Percentiles rank a stretch among this genome's conserved stretches.
Evolutionary conservation across 2,888 invertebrate genomes (phyloP).

Genomic region (Sycophila texana): DNA sequence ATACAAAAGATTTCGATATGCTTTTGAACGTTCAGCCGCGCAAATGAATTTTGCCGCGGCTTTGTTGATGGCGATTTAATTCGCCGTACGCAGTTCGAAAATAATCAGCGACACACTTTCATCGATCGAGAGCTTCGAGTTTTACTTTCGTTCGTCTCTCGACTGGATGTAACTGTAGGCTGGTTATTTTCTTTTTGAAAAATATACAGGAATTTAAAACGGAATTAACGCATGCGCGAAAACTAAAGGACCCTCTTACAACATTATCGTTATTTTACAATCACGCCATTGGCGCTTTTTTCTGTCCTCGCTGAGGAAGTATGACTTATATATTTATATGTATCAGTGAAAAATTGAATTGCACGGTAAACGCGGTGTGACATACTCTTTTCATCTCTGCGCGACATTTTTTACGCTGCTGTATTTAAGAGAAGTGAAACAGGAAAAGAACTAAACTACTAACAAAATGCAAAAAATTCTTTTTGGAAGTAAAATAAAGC

Average conservation of each 20-base stretch:
- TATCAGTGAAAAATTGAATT: constrained; percentile 49
- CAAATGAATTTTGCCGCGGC: constrained; percentile 17
- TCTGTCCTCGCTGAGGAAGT: constrained; percentile 8
- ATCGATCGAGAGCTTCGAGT: background rate
- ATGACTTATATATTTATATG: constrained; percentile 10
- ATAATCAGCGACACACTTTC: constrained; percentile 16
- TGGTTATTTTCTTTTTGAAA: background rate
- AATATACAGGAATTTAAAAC: constrained; percentile 27
- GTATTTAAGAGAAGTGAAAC: constrained; percentile 1
- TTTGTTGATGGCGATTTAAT: constrained; percentile 13
- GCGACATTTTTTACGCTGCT: constrained; percentile 1
- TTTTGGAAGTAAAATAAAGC: background rate
- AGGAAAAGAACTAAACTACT: constrained; percentile 8
- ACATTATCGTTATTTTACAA: constrained; percentile 39
- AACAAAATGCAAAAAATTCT: constrained; percentile 39
- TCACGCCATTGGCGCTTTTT: constrained; percentile 25
- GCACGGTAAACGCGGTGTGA: constrained; percentile 42
- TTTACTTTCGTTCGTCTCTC: background rate
- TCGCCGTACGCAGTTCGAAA: constrained; percentile 11
- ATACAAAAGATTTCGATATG: constrained; percentile 70
- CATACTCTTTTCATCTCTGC: background rate
- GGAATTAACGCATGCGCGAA: constrained; percentile 25
- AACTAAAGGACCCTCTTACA: constrained; percentile 14
- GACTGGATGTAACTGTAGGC: background rate
- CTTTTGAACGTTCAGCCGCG: constrained; percentile 57